phyloP scores from a whole-genome alignment of 2,888 invertebrate genomes.

The Pheosia tremula region DNA sequence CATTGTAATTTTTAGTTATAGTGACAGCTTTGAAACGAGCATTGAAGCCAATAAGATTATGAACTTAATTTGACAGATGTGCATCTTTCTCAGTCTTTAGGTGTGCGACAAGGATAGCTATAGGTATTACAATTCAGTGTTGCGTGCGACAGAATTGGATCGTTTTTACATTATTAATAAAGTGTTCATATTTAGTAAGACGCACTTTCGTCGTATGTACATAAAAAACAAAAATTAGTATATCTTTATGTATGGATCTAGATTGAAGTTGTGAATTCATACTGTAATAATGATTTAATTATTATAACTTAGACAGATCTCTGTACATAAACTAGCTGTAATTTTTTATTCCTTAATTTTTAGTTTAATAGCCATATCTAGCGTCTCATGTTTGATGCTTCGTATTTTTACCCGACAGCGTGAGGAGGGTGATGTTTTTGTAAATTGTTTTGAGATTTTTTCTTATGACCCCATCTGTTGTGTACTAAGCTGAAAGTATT shows the following conservation, averaged over 20 bases:
- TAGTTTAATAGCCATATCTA: conserved; percentile 45
- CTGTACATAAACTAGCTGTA: conserved; percentile 50
- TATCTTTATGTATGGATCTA: conserved; percentile 37
- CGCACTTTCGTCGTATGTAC: conserved; percentile 31
- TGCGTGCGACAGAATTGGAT: background rate
- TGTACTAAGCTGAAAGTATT: too few relatives aligned
- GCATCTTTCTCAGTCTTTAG: too few relatives aligned
- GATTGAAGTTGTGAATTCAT: conserved; percentile 20
- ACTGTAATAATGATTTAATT: conserved; percentile 9
- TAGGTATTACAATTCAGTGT: background rate
- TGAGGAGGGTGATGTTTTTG: conserved; percentile 38
- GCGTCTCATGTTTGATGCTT: conserved; percentile 67
- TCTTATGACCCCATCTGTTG: conserved; percentile 21
- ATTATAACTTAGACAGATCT: conserved; percentile 33
- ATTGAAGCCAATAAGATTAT: background rate
- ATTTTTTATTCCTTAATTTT: conserved; percentile 39
- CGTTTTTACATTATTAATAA: conserved; percentile 14
- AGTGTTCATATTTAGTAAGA: conserved; percentile 65
- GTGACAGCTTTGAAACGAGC: background rate
- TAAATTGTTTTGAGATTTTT: conserved; percentile 54
- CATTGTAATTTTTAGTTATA: background rate
- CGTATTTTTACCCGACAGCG: conserved; percentile 46
- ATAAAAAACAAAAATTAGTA: conserved; percentile 20
- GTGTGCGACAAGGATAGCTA: background rate
- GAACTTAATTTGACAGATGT: too few relatives aligned